Evolutionary conservation across 2,888 invertebrate species (phyloP).

Genomic region (Acleris emargana): DNA sequence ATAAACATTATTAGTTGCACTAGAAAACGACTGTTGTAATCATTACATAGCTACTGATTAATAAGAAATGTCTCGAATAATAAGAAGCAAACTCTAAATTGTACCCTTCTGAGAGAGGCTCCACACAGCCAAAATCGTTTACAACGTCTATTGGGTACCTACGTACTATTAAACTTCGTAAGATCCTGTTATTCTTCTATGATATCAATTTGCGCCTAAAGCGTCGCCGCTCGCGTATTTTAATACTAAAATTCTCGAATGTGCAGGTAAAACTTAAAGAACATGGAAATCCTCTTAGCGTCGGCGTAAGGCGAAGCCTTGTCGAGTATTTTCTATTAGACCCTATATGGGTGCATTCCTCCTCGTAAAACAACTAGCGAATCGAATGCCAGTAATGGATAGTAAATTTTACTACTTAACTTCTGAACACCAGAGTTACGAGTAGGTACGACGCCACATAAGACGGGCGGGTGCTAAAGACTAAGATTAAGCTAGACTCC

Average conservation of each 20-base stretch:
- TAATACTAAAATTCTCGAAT: not conserved
- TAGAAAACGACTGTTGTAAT: too few species aligned
- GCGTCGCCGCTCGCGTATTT: not conserved
- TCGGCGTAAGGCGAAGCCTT: constrained; percentile 13
- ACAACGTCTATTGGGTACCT: too few species aligned
- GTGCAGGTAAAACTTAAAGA: constrained; percentile 13
- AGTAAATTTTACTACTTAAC: constrained; percentile 61
- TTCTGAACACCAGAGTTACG: constrained; percentile 49
- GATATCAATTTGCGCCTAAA: not conserved
- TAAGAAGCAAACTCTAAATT: too few species aligned
- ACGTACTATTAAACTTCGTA: not conserved
- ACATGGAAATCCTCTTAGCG: constrained; percentile 28
- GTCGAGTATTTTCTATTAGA: constrained; percentile 15
- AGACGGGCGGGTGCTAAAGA: constrained; percentile 47
- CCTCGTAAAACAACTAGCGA: constrained; percentile 56
- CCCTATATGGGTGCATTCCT: constrained; percentile 9
- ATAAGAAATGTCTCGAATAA: too few species aligned
- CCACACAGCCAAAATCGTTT: too few species aligned
- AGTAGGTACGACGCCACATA: constrained; percentile 57
- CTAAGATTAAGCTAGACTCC: constrained; percentile 4
- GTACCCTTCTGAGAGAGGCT: too few species aligned
- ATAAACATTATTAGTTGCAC: too few species aligned
- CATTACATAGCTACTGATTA: too few species aligned
- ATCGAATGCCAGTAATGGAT: constrained; percentile 47
- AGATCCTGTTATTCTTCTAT: not conserved